Conservation (phyloP, 2,888 invertebrate genomes). For the Malacosoma neustria region DNA sequence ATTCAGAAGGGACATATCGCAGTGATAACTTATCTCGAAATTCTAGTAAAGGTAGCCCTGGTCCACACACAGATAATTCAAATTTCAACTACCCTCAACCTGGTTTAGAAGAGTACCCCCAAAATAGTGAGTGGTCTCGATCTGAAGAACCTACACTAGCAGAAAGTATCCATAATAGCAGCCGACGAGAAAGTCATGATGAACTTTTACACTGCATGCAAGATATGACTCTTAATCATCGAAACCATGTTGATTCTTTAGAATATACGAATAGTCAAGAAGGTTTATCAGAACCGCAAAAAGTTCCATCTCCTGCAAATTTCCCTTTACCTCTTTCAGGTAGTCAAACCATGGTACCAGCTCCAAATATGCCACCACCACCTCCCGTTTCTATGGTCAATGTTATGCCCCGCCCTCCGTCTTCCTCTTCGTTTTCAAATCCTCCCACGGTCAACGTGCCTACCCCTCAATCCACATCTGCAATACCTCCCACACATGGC, state of each 20-base stretch:
- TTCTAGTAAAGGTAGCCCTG: slow-evolving; percentile 63
- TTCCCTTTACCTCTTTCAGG: background rate
- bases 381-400: slow-evolving; percentile 22
- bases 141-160: slow-evolving; percentile 31
- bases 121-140: slow-evolving; percentile 43
- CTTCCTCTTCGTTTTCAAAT: background rate
- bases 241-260: slow-evolving; percentile 21
- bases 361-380: slow-evolving; percentile 16
- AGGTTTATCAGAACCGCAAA: background rate
- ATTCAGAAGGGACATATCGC: slow-evolving; percentile 75
- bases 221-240: slow-evolving; percentile 50
- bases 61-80: slow-evolving; percentile 48
- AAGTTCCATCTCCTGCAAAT: background rate
- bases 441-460: slow-evolving; percentile 9
- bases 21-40: slow-evolving; percentile 75
- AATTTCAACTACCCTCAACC: slow-evolving; percentile 54
- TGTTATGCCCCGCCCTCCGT: slow-evolving; percentile 17
- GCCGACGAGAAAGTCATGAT: slow-evolving; percentile 37
- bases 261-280: slow-evolving; percentile 17
- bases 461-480: slow-evolving; percentile 20
- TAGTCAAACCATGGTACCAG: background rate
- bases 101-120: slow-evolving; percentile 36
- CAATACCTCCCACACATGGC: slow-evolving; percentile 17
- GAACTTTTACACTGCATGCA: slow-evolving; percentile 46
- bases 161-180: slow-evolving; percentile 26